phyloP scores from a whole-genome alignment of 2,113 vertebrate genomes.

The Ploceus nigricollis region DNA sequence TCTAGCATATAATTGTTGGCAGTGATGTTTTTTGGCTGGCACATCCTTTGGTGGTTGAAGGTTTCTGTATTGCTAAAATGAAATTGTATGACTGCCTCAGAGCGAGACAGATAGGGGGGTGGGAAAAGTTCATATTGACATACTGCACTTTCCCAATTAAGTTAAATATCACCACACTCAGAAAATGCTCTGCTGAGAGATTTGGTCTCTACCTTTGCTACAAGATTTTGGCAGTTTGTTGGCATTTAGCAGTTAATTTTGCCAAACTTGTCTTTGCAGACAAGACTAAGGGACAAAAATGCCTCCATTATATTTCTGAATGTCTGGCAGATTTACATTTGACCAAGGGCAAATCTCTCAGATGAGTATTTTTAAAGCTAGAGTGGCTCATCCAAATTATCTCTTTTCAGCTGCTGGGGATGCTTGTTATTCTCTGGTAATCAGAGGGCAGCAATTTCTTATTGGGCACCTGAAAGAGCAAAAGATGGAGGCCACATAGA shows the following conservation, averaged over 20 bases:
- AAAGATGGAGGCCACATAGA: background rate
- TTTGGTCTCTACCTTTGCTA: constrained; percentile 2
- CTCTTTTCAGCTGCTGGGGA: background rate
- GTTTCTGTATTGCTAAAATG: constrained; percentile 53
- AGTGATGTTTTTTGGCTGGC: constrained; percentile 64
- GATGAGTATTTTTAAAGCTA: background rate
- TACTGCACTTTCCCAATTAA: constrained; percentile 52
- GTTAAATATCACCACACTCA: constrained; percentile 35
- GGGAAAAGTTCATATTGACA: constrained; percentile 54
- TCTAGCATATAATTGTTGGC: constrained; percentile 65
- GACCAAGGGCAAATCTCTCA: background rate
- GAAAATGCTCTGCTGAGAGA: background rate
- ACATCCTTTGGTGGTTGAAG: constrained; percentile 53
- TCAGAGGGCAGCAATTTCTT: background rate
- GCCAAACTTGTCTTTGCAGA: background rate
- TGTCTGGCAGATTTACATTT: background rate
- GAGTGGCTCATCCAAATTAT: background rate
- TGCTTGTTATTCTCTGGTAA: background rate
- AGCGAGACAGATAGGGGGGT: constrained; percentile 29
- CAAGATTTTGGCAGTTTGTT: background rate
- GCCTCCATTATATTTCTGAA: background rate
- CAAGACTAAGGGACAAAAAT: background rate
- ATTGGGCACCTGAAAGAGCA: background rate
- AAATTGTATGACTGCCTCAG: constrained; percentile 34
- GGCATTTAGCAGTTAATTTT: constrained; percentile 19